Percentiles rank a stretch among this genome's conserved stretches.
phyloP scores from a whole-genome alignment of 2,888 invertebrate species.

The Drosophila mayaguana region DNA sequence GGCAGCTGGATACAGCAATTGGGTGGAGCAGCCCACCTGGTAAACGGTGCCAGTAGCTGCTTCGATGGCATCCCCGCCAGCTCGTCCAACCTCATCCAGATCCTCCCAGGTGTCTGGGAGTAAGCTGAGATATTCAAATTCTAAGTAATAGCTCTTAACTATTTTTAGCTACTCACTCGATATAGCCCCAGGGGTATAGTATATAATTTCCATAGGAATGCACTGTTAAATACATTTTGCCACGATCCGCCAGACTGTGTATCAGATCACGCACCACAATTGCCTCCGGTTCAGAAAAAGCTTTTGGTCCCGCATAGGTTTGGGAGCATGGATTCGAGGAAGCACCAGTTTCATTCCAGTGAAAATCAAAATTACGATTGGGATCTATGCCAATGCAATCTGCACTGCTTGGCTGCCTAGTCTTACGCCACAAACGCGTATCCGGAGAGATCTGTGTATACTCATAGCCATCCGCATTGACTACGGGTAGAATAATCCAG shows the following conservation, averaged over 20 bases:
- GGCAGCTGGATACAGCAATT: conserved; percentile 85
- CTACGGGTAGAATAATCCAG: conserved; percentile 88
- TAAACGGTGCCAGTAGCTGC: conserved; percentile 79
- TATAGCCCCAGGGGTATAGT: conserved; percentile 79
- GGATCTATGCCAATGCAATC: conserved; percentile 86
- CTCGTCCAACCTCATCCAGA: conserved; percentile 81
- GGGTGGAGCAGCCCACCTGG: conserved; percentile 77
- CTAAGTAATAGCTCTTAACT: not conserved
- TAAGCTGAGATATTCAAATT: conserved; percentile 43
- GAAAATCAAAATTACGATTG: conserved; percentile 88
- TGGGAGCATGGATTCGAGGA: conserved; percentile 86
- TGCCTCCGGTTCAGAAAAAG: conserved; percentile 89
- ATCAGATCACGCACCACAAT: conserved; percentile 86
- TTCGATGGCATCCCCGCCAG: conserved; percentile 81
- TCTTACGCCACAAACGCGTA: conserved; percentile 86
- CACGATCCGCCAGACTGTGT: conserved; percentile 80
- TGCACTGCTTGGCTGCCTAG: conserved; percentile 82
- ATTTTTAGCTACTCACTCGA: conserved; percentile 50
- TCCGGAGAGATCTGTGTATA: conserved; percentile 84
- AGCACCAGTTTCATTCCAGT: conserved; percentile 86
- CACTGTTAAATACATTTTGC: conserved; percentile 85
- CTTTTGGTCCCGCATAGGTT: conserved; percentile 86
- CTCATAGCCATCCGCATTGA: conserved; percentile 90
- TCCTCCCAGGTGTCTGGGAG: conserved; percentile 85
- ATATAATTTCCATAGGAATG: conserved; percentile 76